These are phyloP conservation scores for Aspidiotus destructor DNA, from an alignment of 2,888 invertebrate genomes.

Conservation along the genomic window DNA sequence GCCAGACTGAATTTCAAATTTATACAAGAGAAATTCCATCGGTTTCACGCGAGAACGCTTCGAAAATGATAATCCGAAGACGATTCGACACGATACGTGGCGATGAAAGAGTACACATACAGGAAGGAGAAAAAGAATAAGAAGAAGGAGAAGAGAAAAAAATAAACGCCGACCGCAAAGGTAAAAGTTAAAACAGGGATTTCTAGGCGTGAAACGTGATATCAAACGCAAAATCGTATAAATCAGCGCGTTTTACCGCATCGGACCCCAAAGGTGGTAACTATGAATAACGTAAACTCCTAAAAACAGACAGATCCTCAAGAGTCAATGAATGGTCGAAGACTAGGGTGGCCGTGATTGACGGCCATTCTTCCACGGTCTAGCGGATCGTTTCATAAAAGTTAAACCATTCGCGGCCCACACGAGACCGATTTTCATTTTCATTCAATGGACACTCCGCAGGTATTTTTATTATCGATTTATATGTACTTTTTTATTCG, in stretches of 20 bases:
- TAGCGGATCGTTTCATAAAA: background rate
- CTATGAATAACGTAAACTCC: background rate
- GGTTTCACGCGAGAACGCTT: background rate
- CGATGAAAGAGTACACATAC: background rate
- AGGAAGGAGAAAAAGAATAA: background rate
- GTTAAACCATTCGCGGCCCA: background rate
- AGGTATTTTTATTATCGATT: too few relatives aligned
- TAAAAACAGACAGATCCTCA: background rate
- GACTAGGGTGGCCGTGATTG: constrained; percentile 2
- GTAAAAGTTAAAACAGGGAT: background rate
- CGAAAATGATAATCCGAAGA: constrained; percentile 2
- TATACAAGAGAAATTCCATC: background rate
- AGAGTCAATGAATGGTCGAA: constrained; percentile 1
- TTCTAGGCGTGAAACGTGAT: constrained; percentile 1
- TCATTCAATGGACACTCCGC: background rate
- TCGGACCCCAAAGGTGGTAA: constrained; percentile 2
- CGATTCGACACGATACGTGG: constrained; percentile 4
- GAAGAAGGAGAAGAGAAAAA: constrained; percentile 1
- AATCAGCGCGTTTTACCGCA: background rate
- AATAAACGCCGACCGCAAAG: background rate
- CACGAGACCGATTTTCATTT: background rate
- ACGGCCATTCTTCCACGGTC: background rate
- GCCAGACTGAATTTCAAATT: background rate
- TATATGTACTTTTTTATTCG: background rate
- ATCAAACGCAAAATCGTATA: background rate